These are phyloP conservation scores for Mesaphorura yosii DNA, from an alignment of 1,140 invertebrate genomes.

Conservation along the genomic window DNA sequence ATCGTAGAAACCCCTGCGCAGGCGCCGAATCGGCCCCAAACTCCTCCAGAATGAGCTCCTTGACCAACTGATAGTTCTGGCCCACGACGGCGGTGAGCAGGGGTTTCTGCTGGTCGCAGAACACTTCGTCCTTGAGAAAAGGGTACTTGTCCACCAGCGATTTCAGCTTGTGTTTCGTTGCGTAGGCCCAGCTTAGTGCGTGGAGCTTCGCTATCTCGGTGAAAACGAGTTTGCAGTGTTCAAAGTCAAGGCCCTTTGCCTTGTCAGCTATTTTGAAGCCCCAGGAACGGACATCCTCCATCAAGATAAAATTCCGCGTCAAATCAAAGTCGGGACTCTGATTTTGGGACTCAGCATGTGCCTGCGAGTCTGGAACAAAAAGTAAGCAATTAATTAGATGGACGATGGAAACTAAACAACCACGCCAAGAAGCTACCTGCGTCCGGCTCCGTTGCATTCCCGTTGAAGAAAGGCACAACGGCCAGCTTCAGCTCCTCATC, in stretches of 20 bases:
- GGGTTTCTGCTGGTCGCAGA: background rate
- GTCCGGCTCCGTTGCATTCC: slow-evolving; percentile 13
- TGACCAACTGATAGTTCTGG: no score
- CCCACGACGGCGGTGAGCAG: background rate
- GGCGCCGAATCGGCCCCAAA: no score
- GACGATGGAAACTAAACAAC: no score
- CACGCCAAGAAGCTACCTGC: no score
- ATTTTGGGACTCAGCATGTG: slow-evolving; percentile 3
- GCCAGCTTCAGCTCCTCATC: slow-evolving; percentile 1
- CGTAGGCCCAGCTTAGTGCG: slow-evolving; percentile 53
- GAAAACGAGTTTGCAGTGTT: slow-evolving; percentile 42
- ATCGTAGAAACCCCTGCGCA: no score
- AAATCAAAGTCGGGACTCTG: background rate
- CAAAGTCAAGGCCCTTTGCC: slow-evolving; percentile 41
- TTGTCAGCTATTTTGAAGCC: slow-evolving; percentile 47
- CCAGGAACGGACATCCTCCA: slow-evolving; percentile 31
- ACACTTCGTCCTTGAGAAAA: no score
- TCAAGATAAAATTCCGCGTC: background rate
- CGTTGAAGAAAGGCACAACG: slow-evolving; percentile 7
- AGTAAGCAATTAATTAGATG: no score
- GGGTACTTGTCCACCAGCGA: slow-evolving; percentile 1
- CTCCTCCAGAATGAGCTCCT: no score
- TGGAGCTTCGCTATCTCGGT: slow-evolving; percentile 53
- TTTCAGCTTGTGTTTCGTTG: slow-evolving; percentile 43
- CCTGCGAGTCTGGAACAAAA: no score